phyloP scores from a whole-genome alignment of 2,888 invertebrate species.

The Drosophila ochracea region DNA sequence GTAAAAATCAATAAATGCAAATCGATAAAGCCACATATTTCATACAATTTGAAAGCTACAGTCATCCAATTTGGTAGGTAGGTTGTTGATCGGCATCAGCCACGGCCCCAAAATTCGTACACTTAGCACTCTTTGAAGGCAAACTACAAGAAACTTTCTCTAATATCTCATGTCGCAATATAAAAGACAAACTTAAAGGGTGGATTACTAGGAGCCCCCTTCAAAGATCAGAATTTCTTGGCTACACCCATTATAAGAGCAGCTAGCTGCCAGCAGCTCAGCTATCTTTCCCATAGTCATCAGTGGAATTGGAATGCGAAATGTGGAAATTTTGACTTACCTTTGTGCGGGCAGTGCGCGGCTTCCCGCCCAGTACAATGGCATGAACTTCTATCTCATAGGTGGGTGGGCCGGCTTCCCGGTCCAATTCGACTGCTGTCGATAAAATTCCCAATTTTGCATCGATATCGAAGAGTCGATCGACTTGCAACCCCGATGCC shows the following conservation, averaged over 20 bases:
- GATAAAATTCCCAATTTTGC: conserved; percentile 94
- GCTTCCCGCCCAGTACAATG: conserved; percentile 90
- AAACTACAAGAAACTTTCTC: not conserved
- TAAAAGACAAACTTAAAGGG: not conserved
- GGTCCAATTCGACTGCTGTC: conserved; percentile 92
- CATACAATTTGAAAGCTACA: not conserved
- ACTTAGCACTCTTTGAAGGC: not conserved
- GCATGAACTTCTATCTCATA: conserved; percentile 95
- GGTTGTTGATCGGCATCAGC: not conserved
- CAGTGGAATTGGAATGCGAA: not conserved
- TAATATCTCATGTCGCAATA: not conserved
- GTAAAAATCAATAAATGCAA: not conserved
- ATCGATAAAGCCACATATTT: not conserved
- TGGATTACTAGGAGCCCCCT: not conserved
- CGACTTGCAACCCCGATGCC: conserved; percentile 89
- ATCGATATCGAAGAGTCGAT: conserved; percentile 96
- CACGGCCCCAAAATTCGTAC: not conserved
- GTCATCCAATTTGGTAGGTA: not conserved
- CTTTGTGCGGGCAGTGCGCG: conserved; percentile 93
- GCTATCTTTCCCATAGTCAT: conserved; percentile 17
- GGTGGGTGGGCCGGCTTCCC: conserved; percentile 92
- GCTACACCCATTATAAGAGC: conserved; percentile 1
- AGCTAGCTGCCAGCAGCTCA: not conserved
- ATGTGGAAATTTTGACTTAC: conserved; percentile 86
- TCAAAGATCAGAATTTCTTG: not conserved